Evolutionary conservation across 2,113 vertebrate genomes (phyloP).

Genomic region (Struthio camelus): DNA sequence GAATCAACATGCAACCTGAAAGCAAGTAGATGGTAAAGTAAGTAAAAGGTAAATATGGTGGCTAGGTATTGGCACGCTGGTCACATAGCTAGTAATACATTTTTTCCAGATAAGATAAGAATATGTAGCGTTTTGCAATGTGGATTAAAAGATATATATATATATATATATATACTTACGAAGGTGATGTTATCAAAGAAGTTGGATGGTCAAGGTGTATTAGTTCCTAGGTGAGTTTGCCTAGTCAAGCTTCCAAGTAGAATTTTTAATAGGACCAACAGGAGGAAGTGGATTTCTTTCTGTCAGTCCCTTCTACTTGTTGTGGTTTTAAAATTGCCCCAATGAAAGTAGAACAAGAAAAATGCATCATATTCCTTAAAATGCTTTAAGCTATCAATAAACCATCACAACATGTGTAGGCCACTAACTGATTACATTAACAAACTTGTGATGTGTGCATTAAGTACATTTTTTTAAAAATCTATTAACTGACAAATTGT

Average conservation of each 20-base stretch:
- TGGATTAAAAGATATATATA: background rate
- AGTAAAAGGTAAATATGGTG: background rate
- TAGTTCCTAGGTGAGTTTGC: background rate
- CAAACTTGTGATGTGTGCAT: background rate
- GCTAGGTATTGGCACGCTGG: background rate
- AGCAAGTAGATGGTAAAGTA: background rate
- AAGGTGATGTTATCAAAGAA: background rate
- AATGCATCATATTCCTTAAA: background rate
- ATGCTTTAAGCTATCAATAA: constrained; percentile 14
- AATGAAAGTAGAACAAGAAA: background rate
- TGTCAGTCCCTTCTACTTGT: background rate
- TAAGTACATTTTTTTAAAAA: background rate
- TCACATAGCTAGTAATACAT: background rate
- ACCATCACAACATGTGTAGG: constrained; percentile 7
- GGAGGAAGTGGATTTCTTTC: background rate
- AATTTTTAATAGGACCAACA: background rate
- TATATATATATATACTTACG: background rate
- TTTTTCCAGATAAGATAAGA: background rate
- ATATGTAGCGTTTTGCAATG: background rate
- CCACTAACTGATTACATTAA: background rate
- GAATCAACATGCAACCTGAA: background rate
- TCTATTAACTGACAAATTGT: background rate
- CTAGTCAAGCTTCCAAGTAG: background rate
- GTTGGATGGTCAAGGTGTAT: background rate
- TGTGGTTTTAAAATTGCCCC: background rate